Base-by-base conservation (phyloP, 2,797 vertebrate genomes). In the Sternarchorhynchus goeldii region DNA sequence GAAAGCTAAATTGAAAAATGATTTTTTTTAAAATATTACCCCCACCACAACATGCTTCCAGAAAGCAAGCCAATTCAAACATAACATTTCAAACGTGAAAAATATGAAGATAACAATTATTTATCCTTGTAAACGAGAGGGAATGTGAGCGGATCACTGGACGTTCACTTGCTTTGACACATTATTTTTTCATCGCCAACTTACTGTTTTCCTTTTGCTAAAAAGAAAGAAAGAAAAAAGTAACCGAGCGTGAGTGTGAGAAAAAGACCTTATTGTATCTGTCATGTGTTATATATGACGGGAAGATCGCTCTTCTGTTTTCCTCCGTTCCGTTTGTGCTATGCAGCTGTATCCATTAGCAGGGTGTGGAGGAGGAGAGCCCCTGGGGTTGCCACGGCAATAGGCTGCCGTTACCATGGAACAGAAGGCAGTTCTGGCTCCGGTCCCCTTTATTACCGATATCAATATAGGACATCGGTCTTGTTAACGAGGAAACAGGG, bases 1-100 rank as follows among this genome's bases (percentile, higher is more conserved):
- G 90, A 91, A 91, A 84, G 84, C 89, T 91, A 80, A 86, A 87
- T 87, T 94, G 92, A 94, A 91, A 91, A 94, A 94, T 92, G 89
- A 67, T 79, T 73, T 58, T 67, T 17, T 60, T 31, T 32, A 2
- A 85, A 86, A 88, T 87, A 86, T 89, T 88, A 91, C 86, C 66
- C 69, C 73, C 39, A 77, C 73, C 6, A 73, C 78, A 89, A 89
- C 88, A 88, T 87, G 88, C 85, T 83, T 91, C 91, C 88, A 93
- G 93, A 91, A 92, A 83, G 82, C 81, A 70, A 72, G 92, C 93
- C 93, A 94, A 92, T 82, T 83, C 91, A 93, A 94, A 93, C 89
- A 94, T 83, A 87, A 90, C 87, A 86, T 85, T 86, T 81, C 75
- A 85, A 83, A 86, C 10, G 73, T 83, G 81, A 81, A 88, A 84